Percentiles rank a stretch among this genome's conserved stretches.
These are phyloP conservation scores for Sakesphorus luctuosus DNA, from an alignment of 2,113 vertebrate species.

Conservation along the genomic window DNA sequence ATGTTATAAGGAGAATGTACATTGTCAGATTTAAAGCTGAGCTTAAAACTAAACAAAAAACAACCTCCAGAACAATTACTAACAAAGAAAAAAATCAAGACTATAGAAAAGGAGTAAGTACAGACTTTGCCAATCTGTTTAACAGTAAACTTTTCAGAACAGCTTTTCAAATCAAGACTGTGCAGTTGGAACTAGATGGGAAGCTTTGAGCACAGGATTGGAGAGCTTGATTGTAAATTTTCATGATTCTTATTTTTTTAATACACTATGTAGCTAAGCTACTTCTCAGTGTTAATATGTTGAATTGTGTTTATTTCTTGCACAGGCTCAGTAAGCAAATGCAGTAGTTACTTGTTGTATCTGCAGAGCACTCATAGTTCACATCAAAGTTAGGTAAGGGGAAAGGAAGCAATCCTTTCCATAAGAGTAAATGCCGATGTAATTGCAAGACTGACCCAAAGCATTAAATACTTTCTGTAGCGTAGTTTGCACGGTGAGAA, in stretches of 20 bases:
- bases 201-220: not conserved
- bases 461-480: not conserved
- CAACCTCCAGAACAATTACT: not conserved
- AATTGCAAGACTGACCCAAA: not conserved
- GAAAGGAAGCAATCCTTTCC: not conserved
- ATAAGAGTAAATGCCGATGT: not conserved
- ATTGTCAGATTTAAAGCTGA: not conserved
- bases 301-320: not conserved
- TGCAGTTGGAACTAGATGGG: not conserved
- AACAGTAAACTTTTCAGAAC: not conserved
- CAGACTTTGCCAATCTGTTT: not conserved
- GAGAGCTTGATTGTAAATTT: not conserved
- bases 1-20: not conserved
- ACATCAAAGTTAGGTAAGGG: not conserved
- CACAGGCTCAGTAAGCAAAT: not conserved
- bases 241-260: constrained; percentile 9
- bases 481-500: not conserved
- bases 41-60: not conserved
- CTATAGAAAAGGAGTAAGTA: not conserved
- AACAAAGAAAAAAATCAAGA: not conserved
- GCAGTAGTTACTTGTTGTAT: not conserved
- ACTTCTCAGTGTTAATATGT: not conserved
- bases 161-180: not conserved
- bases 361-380: not conserved
- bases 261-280: not conserved